phyloP scores from a whole-genome alignment of 2,888 invertebrate species.

The Parnassius smintheus region DNA sequence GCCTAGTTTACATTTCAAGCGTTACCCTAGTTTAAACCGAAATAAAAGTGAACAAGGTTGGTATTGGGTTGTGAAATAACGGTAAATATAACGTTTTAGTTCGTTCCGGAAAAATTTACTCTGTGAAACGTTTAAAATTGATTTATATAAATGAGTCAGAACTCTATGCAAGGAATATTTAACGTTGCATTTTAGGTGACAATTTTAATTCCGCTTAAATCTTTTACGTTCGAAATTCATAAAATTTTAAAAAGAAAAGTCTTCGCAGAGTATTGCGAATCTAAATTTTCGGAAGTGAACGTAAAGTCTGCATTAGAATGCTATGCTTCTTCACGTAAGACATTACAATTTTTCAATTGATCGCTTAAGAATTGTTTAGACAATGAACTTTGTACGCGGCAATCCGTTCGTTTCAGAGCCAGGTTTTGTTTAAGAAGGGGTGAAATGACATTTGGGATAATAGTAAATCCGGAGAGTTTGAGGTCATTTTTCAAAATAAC shows the following conservation, averaged over 20 bases:
- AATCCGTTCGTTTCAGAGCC: slow-evolving; percentile 73
- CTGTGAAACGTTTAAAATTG: slow-evolving; percentile 61
- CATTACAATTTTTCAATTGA: slow-evolving; percentile 46
- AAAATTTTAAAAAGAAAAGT: slow-evolving; percentile 50
- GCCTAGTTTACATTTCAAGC: slow-evolving; percentile 33
- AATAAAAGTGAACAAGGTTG: slow-evolving; percentile 23
- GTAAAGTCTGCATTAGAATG: slow-evolving; percentile 35
- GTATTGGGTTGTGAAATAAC: slow-evolving; percentile 29
- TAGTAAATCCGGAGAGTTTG: slow-evolving; percentile 56
- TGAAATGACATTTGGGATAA: slow-evolving; percentile 74
- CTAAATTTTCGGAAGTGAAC: slow-evolving; percentile 2
- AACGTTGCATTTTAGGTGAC: slow-evolving; percentile 41
- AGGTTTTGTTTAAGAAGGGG: slow-evolving; percentile 73
- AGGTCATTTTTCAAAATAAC: slow-evolving; percentile 75
- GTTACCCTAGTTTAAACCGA: slow-evolving; percentile 36
- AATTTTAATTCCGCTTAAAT: slow-evolving; percentile 41
- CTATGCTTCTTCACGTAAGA: slow-evolving; percentile 33
- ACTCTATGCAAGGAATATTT: slow-evolving; percentile 33
- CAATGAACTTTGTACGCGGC: slow-evolving; percentile 57
- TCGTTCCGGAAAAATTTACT: slow-evolving; percentile 48
- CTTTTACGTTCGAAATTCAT: slow-evolving; percentile 46
- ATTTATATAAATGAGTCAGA: slow-evolving; percentile 37
- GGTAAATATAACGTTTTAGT: slow-evolving; percentile 37
- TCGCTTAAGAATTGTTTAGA: slow-evolving; percentile 74
- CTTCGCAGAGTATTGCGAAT: slow-evolving; percentile 28